Evolutionary conservation across 2,113 vertebrate species (phyloP).

Genomic region (Danionella cerebrum): DNA sequence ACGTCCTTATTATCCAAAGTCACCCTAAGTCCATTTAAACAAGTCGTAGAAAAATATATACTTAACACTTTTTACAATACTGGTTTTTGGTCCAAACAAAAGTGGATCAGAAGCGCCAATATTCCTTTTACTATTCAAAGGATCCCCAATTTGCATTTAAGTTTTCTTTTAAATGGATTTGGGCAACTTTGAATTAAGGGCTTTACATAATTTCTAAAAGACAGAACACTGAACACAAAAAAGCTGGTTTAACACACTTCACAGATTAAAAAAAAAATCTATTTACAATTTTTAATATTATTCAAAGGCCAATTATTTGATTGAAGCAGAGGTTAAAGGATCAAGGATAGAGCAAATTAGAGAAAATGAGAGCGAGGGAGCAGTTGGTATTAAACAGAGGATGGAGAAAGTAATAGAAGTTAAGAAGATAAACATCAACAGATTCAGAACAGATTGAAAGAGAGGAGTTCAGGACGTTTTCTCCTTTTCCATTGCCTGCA

Average conservation of each 20-base stretch:
- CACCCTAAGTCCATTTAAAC: slow-evolving; percentile 99
- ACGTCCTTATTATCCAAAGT: slow-evolving; percentile 99
- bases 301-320: slow-evolving; percentile 65
- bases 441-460: slow-evolving; percentile 72
- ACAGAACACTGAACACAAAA: slow-evolving; percentile 80
- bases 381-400: slow-evolving; percentile 44
- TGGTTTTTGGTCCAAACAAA: slow-evolving; percentile 99
- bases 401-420: slow-evolving; percentile 31
- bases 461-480: slow-evolving; percentile 61
- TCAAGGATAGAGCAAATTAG: slow-evolving; percentile 25
- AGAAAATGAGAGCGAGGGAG: slow-evolving; percentile 49
- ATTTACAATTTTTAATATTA: slow-evolving; percentile 96
- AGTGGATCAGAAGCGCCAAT: slow-evolving; percentile 99
- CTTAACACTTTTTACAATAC: slow-evolving; percentile 99
- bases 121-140: slow-evolving; percentile 93
- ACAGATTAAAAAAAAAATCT: slow-evolving; percentile 72
- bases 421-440: slow-evolving; percentile 73
- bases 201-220: slow-evolving; percentile 97
- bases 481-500: slow-evolving; percentile 33
- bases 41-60: slow-evolving; percentile 99
- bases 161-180: slow-evolving; percentile 97
- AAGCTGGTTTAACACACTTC: slow-evolving; percentile 85
- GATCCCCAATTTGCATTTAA: slow-evolving; percentile 98
- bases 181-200: slow-evolving; percentile 99
- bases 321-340: slow-evolving; percentile 44